Conservation (phyloP, 2,113 vertebrate genomes). For the Anhinga anhinga region DNA sequence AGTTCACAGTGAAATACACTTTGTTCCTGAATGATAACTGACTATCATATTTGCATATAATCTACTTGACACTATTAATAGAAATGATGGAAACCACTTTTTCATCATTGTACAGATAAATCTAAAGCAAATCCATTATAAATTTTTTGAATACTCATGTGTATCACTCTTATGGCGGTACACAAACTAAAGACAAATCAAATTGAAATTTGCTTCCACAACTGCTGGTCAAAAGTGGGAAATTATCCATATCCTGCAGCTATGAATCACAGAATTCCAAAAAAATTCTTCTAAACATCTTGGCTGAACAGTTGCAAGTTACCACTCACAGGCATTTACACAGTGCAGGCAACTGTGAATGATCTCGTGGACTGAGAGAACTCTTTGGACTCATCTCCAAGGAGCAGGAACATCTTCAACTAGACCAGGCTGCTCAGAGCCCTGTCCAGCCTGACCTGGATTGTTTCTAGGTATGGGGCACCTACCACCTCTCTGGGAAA, state of each 20-base stretch:
- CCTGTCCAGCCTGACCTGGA: too few species aligned
- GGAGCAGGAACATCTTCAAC: not conserved
- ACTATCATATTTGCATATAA: not conserved
- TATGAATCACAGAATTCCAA: not conserved
- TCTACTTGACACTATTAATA: not conserved
- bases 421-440: not conserved
- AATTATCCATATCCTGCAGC: not conserved
- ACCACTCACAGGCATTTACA: not conserved
- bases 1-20: not conserved
- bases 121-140: not conserved
- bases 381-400: too few species aligned
- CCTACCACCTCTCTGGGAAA: too few species aligned
- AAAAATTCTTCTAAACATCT: not conserved
- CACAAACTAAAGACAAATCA: not conserved
- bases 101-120: not conserved
- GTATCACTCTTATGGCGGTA: not conserved
- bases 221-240: not conserved
- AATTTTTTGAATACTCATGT: not conserved
- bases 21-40: not conserved
- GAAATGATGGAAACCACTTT: not conserved
- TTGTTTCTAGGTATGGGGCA: too few species aligned
- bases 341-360: not conserved
- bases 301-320: not conserved
- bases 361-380: not conserved
- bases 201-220: not conserved